Base-by-base conservation (phyloP, 2,888 invertebrate species). In the Microctonus hyperodae region DNA sequence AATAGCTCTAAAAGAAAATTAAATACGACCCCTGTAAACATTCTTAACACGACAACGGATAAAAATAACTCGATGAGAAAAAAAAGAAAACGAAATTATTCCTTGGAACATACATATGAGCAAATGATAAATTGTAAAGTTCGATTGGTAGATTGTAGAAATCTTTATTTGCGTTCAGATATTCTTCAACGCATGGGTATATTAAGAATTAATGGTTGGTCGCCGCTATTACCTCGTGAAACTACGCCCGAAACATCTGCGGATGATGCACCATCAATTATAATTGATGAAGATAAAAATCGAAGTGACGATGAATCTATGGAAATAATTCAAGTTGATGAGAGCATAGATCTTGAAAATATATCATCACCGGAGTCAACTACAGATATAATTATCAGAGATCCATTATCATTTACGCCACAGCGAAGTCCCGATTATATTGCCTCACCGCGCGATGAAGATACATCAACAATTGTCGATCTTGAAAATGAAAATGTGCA, bases 81-180 rank as follows among this genome's bases (percentile, higher is more conserved):
- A 4, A 56, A 61, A 16, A 61, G 53, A 11, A 72, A 65, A 25
- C 67, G 64, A 2, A 67, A 68, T 55, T 53, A 57, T 10, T 50
- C 56, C 1, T 28, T 51, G 3, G 69, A 71, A 56, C 68, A 73
- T 57, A 69, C 71, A 0, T 13, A 67, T 11, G 75, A 72, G 3
- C 74, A 79, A 66, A 79, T 83, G 75, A 77, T 57, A 71, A 76
- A 70, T 7, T 83, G 83, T 62, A 75, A 75, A 65, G 83, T 83
- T 0, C 67, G 68, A 6, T 16, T 83, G 22, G 63, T 79, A 2
- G 83, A 84, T 44, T 76, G 80, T 59, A 81, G 78, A 64, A 73
- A 75, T 35, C 77, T 75, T 9, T 73, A 76, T 10, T 71, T 73
- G 9, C 68, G 72, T 62, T 63, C 73, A 0, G 70, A 66, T 16